Conservation (phyloP, 2,797 vertebrate genomes). For the Syncerus caffer region DNA sequence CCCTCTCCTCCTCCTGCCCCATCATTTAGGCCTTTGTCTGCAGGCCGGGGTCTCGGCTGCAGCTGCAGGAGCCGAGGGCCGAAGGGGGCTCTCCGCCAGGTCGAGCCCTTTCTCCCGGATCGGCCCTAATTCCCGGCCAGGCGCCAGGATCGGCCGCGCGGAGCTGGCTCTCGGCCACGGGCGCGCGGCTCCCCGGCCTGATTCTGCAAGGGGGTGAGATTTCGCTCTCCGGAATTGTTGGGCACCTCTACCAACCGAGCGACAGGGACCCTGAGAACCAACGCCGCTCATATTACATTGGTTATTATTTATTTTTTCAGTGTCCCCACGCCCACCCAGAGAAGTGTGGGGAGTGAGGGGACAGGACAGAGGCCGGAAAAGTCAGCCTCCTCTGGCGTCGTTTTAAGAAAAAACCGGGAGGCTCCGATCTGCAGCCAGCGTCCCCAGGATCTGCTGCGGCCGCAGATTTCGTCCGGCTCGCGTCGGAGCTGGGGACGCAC, state of each 20-base stretch:
- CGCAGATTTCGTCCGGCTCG: rapidly evolving
- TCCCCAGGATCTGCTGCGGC: not conserved
- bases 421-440: not conserved
- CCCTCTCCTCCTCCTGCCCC: not conserved
- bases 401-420: not conserved
- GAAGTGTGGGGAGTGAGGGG: not conserved
- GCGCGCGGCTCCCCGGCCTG: slow-evolving; percentile 69
- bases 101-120: not conserved
- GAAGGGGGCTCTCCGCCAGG: rapidly evolving
- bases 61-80: rapidly evolving
- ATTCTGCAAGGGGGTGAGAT: slow-evolving; percentile 81
- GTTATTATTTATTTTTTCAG: slow-evolving; percentile 75
- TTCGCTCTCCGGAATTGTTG: slow-evolving; percentile 80
- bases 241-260: slow-evolving; percentile 76
- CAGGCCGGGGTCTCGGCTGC: rapidly evolving
- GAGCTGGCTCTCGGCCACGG: slow-evolving; percentile 63
- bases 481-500: not conserved
- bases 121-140: rapidly evolving
- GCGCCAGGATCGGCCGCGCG: rapidly evolving
- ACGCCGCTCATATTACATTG: slow-evolving; percentile 79
- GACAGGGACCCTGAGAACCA: slow-evolving; percentile 77
- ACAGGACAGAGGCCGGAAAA: not conserved
- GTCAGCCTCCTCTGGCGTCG: not conserved
- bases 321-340: not conserved
- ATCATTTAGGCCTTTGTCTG: slow-evolving; percentile 44